Evolutionary conservation across 2,888 invertebrate species (phyloP), one percentile per base, ranked within the genome.

Genomic region (Plebejus argus): DNA sequence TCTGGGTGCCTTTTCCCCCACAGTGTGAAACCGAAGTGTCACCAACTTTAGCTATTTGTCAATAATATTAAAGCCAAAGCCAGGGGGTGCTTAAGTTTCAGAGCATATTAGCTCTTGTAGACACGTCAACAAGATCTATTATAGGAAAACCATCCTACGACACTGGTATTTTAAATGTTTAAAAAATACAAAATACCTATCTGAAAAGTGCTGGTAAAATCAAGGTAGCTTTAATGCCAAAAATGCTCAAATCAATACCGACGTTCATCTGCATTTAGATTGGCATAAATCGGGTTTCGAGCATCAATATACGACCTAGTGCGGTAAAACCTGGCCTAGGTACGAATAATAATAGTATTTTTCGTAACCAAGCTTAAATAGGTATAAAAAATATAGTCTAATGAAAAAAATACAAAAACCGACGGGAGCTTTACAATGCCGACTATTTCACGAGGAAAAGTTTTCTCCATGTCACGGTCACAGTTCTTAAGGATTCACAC

Each of bases 171-270:
- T 5, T 1, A 53, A 53, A 53, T 18, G 18, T 53, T 45, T 3
- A 45, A 45, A 39, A 45, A 45, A 45, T 45, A 45, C 45, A 45
- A 45, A 45, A 12, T 18, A 8, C 8, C 39, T 8, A 53, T 18
- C 53, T 53, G 53, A 53, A 45, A 45, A 3, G 53, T 53, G 53
- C 5, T 15, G 0, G 53, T 58, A 58, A 58, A 18, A 20, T 58
- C n/a, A 66, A 23, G 15, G 15, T 66, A 66, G 66, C 28, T 18
- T 28, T 66, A 28, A 18, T 33, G 28, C 28, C 28, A 66, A 66
- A 61, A 66, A 66, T 66, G 66, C 0, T 33, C 23, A 66, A 66
- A 66, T 66, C 28, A 66, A 66, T 66, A 66, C 28, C 66, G 66
- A 33, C 66, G 15, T 66, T 33, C 66, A 66, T 33, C 66, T 66